These are phyloP conservation scores for Diarsia mendica DNA, from an alignment of 2,888 invertebrate species.

Conservation along the genomic window DNA sequence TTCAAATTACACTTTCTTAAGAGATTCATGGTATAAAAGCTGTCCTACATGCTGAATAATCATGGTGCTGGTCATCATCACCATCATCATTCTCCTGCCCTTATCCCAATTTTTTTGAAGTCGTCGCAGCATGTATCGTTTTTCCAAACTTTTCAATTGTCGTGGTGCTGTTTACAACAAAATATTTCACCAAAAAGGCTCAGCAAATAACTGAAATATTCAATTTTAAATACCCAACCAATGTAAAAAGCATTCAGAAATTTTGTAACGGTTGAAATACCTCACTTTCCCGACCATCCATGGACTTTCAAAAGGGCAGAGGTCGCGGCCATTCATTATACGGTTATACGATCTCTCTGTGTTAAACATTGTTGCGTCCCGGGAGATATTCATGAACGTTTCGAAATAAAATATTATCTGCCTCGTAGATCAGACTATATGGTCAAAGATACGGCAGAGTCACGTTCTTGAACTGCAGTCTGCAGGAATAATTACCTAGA, in stretches of 20 bases:
- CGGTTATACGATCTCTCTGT: neutral
- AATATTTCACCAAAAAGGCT: neutral
- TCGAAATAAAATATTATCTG: conserved; percentile 19
- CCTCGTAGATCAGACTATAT: conserved; percentile 25
- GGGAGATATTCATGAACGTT: conserved; percentile 12
- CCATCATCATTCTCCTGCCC: too few species aligned
- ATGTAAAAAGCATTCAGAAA: conserved; percentile 4
- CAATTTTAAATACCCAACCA: neutral
- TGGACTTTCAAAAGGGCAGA: conserved; percentile 32
- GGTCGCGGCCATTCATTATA: conserved; percentile 19
- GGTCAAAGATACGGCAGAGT: neutral
- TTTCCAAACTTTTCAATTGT: too few species aligned
- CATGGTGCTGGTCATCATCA: too few species aligned
- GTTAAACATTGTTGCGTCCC: conserved; percentile 6
- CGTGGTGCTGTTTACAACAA: too few species aligned
- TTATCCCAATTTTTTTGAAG: too few species aligned
- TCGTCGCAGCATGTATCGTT: too few species aligned
- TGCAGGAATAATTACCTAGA: neutral
- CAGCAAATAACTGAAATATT: neutral
- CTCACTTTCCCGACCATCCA: conserved; percentile 1
- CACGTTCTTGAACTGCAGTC: conserved; percentile 5
- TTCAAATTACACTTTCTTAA: too few species aligned
- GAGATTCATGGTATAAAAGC: neutral
- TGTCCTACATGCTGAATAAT: neutral
- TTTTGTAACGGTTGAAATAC: neutral